Percentiles rank a stretch among this genome's conserved stretches.
phyloP scores from a whole-genome alignment of 2,797 vertebrate genomes.

The Sebastes oblongus region DNA sequence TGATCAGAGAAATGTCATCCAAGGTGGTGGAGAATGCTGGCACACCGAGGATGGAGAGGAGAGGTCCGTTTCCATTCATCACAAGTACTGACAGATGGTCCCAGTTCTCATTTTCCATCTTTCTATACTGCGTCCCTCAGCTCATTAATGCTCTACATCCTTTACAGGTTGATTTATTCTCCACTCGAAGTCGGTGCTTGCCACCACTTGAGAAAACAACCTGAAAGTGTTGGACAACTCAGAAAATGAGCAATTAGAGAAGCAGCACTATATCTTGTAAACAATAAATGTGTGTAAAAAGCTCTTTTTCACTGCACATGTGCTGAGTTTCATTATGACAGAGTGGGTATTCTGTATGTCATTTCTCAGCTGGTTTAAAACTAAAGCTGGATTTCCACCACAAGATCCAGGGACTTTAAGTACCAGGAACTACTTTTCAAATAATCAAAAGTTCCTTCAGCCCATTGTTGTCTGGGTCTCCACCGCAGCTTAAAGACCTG shows the following conservation, averaged over 20 bases:
- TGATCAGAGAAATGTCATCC: slow-evolving; percentile 75
- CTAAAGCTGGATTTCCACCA: not conserved
- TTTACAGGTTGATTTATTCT: slow-evolving; percentile 46
- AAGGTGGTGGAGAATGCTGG: slow-evolving; percentile 52
- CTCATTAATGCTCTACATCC: slow-evolving; percentile 54
- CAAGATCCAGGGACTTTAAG: accelerated
- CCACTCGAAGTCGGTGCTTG: slow-evolving; percentile 17
- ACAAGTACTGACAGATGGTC: slow-evolving; percentile 69
- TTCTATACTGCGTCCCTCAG: slow-evolving; percentile 62
- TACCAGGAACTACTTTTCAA: no score
- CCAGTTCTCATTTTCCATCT: slow-evolving; percentile 65
- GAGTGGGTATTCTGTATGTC: slow-evolving; percentile 73
- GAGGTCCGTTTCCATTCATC: slow-evolving; percentile 66
- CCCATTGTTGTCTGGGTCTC: no score
- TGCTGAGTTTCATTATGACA: slow-evolving; percentile 49
- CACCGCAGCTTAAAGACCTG: no score
- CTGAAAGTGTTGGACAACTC: slow-evolving; percentile 5
- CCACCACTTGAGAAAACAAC: slow-evolving; percentile 21
- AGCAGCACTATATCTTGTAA: not conserved
- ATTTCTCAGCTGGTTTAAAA: not conserved
- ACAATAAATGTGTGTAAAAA: not conserved
- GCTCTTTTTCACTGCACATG: not conserved
- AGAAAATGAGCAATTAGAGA: slow-evolving; percentile 8
- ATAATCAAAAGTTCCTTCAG: no score
- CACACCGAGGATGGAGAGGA: slow-evolving; percentile 32